A percentile compares a stretch with the other conserved stretches of the same genome.
Conservation (phyloP, 2,113 vertebrate genomes). For the Chinchilla lanigera region DNA sequence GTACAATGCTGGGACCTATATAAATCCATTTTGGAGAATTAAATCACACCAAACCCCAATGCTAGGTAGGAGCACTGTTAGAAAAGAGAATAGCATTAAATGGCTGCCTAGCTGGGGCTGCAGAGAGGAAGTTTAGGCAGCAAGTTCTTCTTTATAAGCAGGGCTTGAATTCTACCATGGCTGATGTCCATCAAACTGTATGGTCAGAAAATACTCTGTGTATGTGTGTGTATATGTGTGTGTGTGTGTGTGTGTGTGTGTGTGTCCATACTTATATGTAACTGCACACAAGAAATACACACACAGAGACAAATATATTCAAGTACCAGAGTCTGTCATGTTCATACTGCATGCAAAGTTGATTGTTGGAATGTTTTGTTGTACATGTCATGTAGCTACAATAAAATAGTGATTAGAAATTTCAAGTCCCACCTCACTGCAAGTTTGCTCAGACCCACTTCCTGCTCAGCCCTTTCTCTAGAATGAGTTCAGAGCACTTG, state of each 20-base stretch:
- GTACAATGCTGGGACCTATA: not conserved
- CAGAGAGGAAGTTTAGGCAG: not conserved
- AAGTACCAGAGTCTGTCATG: not conserved
- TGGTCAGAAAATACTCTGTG: not conserved
- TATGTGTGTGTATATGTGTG: not conserved
- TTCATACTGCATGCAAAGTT: not conserved
- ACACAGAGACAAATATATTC: not conserved
- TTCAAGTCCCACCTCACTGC: not conserved
- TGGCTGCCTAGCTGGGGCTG: not conserved
- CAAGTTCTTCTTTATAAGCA: not conserved
- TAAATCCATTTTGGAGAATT: constrained; percentile 28
- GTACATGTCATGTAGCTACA: not conserved
- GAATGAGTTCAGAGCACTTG: constrained; percentile 1
- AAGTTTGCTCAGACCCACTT: constrained; percentile 6
- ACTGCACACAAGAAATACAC: not conserved
- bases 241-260: not conserved
- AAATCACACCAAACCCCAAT: constrained; percentile 6
- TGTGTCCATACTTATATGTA: not conserved
- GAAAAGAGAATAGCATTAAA: not conserved
- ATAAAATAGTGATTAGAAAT: not conserved
- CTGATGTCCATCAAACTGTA: not conserved
- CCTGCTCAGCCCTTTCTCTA: not conserved
- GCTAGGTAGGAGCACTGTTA: not conserved
- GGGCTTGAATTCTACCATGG: not conserved
- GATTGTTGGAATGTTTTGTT: not conserved